Evolutionary conservation across 1,140 invertebrate genomes (phyloP).

Genomic region (Octopus sinensis): DNA sequence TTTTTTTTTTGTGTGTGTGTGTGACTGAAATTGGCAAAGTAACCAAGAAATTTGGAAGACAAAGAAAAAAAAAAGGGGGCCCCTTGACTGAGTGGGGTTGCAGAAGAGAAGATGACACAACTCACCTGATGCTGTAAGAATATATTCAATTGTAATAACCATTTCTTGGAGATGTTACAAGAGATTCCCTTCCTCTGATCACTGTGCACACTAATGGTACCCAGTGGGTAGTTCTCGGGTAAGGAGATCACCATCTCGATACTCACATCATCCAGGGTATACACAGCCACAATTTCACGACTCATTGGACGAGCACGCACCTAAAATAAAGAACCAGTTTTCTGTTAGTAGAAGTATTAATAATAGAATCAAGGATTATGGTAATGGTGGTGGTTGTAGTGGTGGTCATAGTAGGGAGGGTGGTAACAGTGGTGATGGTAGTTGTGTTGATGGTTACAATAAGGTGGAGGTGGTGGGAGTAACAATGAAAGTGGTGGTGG

Average conservation of each 20-base stretch:
- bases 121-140: conserved; percentile 76
- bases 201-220: conserved; percentile 69
- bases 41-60: too few relatives aligned
- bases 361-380: too few relatives aligned
- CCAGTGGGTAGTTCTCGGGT: conserved; percentile 77
- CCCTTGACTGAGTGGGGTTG: too few relatives aligned
- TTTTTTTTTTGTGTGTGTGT: too few relatives aligned
- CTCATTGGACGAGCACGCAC: conserved; percentile 69
- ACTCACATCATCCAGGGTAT: conserved; percentile 76
- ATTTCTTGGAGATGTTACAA: conserved; percentile 68
- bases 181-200: conserved; percentile 65
- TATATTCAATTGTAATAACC: conserved; percentile 76
- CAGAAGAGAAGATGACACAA: not conserved
- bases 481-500: too few relatives aligned
- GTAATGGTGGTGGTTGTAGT: too few relatives aligned
- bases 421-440: not conserved
- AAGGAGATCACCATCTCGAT: conserved; percentile 77
- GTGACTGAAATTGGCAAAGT: too few relatives aligned
- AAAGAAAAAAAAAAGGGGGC: too few relatives aligned
- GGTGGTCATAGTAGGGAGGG: too few relatives aligned
- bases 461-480: too few relatives aligned
- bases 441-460: too few relatives aligned
- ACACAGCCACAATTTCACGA: conserved; percentile 75
- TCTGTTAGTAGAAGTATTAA: too few relatives aligned
- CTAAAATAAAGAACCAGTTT: conserved; percentile 51